phyloP scores from a whole-genome alignment of 2,113 vertebrate species.

The Nettapus auritus region DNA sequence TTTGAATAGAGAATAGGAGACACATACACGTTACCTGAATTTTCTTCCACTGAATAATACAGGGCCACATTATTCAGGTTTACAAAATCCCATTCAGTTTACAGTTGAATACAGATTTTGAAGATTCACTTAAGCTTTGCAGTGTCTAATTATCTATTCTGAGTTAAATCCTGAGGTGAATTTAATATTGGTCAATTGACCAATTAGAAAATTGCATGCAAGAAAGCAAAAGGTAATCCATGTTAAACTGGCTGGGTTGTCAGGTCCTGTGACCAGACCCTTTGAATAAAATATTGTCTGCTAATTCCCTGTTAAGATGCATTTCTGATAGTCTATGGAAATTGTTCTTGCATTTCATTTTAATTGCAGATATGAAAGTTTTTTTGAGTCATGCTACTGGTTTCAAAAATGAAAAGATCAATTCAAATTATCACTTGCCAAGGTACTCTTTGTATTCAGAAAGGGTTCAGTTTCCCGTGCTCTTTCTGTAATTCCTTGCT shows the following conservation, averaged over 20 bases:
- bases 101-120: neutral
- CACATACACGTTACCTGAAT: neutral
- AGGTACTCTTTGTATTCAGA: neutral
- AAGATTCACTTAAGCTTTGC: neutral
- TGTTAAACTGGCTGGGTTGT: neutral
- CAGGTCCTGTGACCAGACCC: neutral
- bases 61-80: neutral
- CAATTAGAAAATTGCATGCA: too few relatives aligned
- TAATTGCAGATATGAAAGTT: neutral
- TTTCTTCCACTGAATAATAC: neutral
- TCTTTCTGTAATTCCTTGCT: neutral
- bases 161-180: neutral
- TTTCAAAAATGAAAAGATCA: constrained; percentile 10
- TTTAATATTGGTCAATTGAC: neutral
- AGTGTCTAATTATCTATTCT: neutral
- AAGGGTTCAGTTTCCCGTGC: constrained; percentile 16
- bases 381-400: neutral
- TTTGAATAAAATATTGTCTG: neutral
- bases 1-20: neutral
- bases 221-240: too few relatives aligned
- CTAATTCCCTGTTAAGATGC: neutral
- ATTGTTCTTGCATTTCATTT: neutral
- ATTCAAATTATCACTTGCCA: constrained; percentile 10
- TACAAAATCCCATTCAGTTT: neutral
- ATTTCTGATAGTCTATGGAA: neutral